Conservation (phyloP, 2,113 vertebrate genomes). For the Leucoraja erinaceus region DNA sequence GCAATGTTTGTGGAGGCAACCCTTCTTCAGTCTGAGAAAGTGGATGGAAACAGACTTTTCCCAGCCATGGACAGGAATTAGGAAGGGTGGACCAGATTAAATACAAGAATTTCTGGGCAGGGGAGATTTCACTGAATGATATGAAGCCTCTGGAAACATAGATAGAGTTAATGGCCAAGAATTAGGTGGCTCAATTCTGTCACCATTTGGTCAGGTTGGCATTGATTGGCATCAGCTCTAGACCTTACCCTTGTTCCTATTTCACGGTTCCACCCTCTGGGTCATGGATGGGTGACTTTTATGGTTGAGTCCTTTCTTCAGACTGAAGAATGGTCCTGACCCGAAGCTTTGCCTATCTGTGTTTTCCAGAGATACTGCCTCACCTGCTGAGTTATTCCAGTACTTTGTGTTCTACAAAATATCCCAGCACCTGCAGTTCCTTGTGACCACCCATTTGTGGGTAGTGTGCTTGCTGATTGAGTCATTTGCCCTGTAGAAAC, state of each 20-base stretch:
- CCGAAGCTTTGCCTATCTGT: too few species aligned
- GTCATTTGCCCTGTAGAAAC: background rate
- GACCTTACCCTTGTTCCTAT: background rate
- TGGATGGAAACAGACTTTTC: background rate
- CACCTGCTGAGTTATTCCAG: too few species aligned
- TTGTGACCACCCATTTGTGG: too few species aligned
- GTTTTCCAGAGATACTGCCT: too few species aligned
- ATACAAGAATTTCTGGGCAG: background rate
- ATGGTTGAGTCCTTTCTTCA: too few species aligned
- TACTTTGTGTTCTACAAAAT: too few species aligned
- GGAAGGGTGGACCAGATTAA: background rate
- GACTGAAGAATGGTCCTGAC: too few species aligned
- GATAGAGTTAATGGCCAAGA: background rate
- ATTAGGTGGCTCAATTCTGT: background rate
- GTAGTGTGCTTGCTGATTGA: background rate
- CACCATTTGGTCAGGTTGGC: background rate
- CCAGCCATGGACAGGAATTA: background rate
- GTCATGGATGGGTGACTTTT: too few species aligned
- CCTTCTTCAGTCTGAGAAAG: background rate
- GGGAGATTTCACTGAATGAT: background rate
- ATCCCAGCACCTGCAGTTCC: too few species aligned
- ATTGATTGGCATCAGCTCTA: background rate
- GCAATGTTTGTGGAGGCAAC: too few species aligned
- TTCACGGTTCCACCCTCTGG: background rate
- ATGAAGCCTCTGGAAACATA: background rate